Evolutionary conservation across 2,113 vertebrate genomes (phyloP), one percentile per base, ranked within the genome.

Genomic region (Labrus mixtus): DNA sequence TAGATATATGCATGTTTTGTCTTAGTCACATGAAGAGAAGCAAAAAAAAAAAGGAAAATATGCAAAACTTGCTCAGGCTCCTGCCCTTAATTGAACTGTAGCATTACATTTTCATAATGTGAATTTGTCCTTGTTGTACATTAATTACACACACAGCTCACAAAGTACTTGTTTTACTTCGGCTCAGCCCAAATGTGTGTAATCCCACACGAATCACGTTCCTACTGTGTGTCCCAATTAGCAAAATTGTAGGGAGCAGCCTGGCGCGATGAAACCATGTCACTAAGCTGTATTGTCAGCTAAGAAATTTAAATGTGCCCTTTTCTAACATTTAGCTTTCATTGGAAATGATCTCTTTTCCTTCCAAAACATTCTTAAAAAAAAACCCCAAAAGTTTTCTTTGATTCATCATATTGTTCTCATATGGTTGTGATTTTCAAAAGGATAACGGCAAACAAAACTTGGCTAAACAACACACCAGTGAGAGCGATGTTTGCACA

Each of bases 401-500:
- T 23, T 25, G 59, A 55, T 58, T 56, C n/a, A 39, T 8, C 73
- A 76, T 68, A 67, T 64, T 77, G 56, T 54, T 1, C 62, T 68
- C 43, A 20, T 50, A 54, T 61, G 73, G 20, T 23, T 48, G 37
- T 58, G 54, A 54, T 39, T 62, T 83, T 53, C 41, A 33, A 71
- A 72, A 65, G 15, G 23, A 80, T 36, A 66, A 19, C 41, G 15
- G 25, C 62, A 69, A 56, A 60, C 58, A 57, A 41, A 58, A 76
- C 59, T 67, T 79, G 75, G 67, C 75, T 79, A 33, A 43, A 23
- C 61, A 68, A 20, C 39, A 64, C 25, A 70, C 46, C 64, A 48
- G 17, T 51, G 51, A 57, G 29, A 75, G 37, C 3, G 20, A 45
- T 76, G 77, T 82, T 84, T 85, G 79, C 43, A 48, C 73, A 73